Conservation (phyloP, 2,797 vertebrate species). For the Emydoidea blandingii region DNA sequence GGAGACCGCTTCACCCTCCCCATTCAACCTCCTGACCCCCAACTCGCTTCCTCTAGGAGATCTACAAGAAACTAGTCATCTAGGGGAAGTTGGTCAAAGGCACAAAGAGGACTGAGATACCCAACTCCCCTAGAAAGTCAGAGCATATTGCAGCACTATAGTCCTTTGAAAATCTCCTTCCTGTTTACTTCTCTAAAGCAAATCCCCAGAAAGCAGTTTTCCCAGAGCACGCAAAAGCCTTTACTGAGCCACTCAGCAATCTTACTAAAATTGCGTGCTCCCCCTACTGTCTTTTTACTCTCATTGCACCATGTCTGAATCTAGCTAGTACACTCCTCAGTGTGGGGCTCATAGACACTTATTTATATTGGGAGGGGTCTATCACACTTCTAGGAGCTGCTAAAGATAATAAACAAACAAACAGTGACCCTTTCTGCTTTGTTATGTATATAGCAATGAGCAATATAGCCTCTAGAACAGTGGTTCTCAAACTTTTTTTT, state of each 20-base stretch:
- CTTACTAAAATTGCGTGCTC: neutral
- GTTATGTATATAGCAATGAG: neutral
- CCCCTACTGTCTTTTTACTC: neutral
- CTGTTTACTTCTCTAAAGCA: neutral
- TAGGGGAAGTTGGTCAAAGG: neutral
- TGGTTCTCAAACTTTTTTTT: too few species aligned
- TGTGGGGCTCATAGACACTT: neutral
- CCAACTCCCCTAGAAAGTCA: neutral
- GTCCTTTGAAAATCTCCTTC: neutral
- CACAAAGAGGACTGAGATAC: neutral
- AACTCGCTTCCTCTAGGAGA: neutral
- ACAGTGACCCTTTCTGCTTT: neutral
- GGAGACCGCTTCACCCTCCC: neutral
- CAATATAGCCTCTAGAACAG: too few species aligned
- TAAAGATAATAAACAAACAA: neutral
- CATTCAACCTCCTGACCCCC: neutral
- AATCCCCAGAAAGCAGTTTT: rapidly evolving
- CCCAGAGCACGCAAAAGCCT: rapidly evolving
- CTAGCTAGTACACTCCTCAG: neutral
- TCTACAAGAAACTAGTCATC: neutral
- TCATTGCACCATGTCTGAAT: neutral
- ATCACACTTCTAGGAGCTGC: neutral
- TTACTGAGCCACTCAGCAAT: neutral
- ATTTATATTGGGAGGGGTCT: neutral
- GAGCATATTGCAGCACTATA: neutral